Evolutionary conservation across 2,113 vertebrate species (phyloP).

Genomic region (Rhinolophus sinicus): DNA sequence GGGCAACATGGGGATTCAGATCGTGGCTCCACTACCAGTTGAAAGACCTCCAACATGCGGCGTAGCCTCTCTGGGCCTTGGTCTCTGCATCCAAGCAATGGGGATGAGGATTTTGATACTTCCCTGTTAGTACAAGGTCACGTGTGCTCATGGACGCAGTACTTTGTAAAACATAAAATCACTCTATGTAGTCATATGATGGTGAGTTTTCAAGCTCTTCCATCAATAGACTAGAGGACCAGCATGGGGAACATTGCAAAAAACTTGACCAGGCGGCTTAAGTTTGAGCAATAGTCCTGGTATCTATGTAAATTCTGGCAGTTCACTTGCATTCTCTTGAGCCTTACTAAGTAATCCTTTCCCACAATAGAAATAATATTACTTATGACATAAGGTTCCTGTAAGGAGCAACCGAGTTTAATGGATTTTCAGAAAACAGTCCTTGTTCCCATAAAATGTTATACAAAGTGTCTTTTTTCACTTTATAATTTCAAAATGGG

Average conservation of each 20-base stretch:
- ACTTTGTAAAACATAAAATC: neutral
- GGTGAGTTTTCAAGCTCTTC: neutral
- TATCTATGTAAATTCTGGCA: neutral
- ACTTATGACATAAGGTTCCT: neutral
- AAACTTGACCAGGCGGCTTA: neutral
- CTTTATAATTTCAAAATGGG: conserved; percentile 29
- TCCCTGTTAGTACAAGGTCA: neutral
- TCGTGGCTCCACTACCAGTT: too few relatives aligned
- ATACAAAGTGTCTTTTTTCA: neutral
- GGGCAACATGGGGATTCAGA: neutral
- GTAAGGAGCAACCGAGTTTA: neutral
- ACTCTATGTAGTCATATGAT: neutral
- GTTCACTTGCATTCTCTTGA: neutral
- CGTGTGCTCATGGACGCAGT: fast-evolving
- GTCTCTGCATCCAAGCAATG: neutral
- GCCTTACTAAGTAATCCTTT: neutral
- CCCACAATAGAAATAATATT: neutral
- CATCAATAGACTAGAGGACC: neutral
- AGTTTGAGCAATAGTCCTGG: neutral
- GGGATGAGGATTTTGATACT: neutral
- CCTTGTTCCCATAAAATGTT: neutral
- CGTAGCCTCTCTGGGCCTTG: neutral
- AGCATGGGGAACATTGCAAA: fast-evolving
- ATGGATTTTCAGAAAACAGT: neutral
- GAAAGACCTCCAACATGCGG: neutral